A percentile compares a stretch with the other conserved stretches of the same genome.
Conservation (phyloP, 2,113 vertebrate species). For the Numida meleagris region DNA sequence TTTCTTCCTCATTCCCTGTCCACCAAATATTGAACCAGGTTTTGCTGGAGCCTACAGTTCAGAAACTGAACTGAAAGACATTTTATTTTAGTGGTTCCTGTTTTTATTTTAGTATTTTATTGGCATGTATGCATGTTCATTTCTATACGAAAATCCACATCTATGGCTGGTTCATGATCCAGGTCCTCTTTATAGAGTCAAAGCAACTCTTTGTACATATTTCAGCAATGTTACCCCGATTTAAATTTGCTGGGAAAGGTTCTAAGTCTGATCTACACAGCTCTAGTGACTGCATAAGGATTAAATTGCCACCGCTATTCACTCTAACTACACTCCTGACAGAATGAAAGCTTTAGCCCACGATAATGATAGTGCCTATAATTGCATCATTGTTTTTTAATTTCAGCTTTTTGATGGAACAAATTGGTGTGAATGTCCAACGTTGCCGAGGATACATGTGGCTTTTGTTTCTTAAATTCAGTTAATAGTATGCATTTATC, state of each 20-base stretch:
- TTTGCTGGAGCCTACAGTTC: slow-evolving; percentile 19
- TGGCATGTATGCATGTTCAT: background rate
- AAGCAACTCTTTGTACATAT: background rate
- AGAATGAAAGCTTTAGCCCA: background rate
- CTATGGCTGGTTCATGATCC: background rate
- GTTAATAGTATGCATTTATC: background rate
- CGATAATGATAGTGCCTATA: background rate
- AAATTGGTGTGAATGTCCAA: background rate
- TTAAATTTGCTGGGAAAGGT: background rate
- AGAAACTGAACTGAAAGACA: background rate
- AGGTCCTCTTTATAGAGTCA: background rate
- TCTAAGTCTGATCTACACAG: background rate
- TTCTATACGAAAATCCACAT: background rate
- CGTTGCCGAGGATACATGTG: background rate
- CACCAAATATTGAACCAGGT: slow-evolving; percentile 37
- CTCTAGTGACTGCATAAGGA: background rate
- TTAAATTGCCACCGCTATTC: background rate
- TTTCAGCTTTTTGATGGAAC: background rate
- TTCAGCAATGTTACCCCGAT: background rate
- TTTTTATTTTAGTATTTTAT: background rate
- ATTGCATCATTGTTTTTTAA: background rate
- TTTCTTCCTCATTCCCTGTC: background rate
- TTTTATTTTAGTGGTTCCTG: background rate
- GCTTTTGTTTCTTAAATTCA: background rate
- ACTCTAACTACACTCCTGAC: background rate